Base-by-base conservation (phyloP, 2,888 invertebrate species). In the Eristalis pertinax region DNA sequence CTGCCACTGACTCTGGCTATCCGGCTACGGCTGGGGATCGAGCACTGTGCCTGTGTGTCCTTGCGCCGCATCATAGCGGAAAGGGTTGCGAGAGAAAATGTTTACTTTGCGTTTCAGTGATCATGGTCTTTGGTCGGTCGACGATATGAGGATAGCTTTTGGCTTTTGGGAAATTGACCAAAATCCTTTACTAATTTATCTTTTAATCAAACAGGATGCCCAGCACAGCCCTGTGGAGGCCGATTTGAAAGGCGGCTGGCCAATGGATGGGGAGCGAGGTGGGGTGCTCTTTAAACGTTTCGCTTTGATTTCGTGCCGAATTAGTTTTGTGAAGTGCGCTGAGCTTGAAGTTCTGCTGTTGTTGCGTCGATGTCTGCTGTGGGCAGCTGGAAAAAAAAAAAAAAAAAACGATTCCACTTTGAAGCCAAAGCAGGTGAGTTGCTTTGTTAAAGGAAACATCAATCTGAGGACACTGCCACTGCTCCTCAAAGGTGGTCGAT, bases 181-280 rank as follows among this genome's bases (percentile, higher is more conserved):
- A 87, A 84, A 79, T 80, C 79, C 76, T 87, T 84, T 80, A 80
- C 84, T 87, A 86, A 86, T 86, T 86, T 86, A 86, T 86, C 83
- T 86, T 86, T 86, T 83, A 86, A 86, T 83, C 86, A 79, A 86
- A 83, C 78, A 83, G 38, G 43, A 50, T 50, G 19, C 19, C 50
- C 32, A 5, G 32, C 8, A 0, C 32, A 8, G 32, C 32, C 32
- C 32, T 32, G 32, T 4, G 7, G 32, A 1, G 8, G 26, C 26
- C 26, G 1, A 26, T 26, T 26, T 32, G 32, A 32, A 32, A 1
- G 32, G 32, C 32, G 32, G 4, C 2, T 26, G 29, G 4, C 7
- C 0, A 5, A 5, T 5, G 10, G 32, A 5, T 13, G 26, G 19
- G 3, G 24, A 29, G 11, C n/a, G n/a, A n/a, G n/a, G n/a, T n/a